phyloP scores from a whole-genome alignment of 2,113 vertebrate genomes.

The Pedionomus torquatus region DNA sequence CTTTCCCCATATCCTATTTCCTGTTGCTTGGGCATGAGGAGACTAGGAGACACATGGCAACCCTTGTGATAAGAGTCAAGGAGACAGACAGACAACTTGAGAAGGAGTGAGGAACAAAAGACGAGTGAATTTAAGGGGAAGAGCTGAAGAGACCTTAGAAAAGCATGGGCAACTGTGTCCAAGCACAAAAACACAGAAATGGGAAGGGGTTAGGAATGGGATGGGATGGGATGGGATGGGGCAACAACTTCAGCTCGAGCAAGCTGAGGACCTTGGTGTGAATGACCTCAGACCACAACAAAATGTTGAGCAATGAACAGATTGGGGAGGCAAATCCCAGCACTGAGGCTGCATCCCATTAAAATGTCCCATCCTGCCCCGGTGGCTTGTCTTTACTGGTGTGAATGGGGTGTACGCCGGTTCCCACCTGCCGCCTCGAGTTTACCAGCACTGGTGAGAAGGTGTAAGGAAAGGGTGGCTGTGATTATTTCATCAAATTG shows the following conservation, averaged over 20 bases:
- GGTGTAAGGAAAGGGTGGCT: neutral
- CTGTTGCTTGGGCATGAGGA: neutral
- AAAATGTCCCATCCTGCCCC: neutral
- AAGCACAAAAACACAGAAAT: neutral
- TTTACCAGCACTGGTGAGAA: neutral
- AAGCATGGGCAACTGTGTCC: neutral
- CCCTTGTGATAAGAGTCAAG: neutral
- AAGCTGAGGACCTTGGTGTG: neutral
- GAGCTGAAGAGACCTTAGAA: neutral
- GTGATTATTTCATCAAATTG: neutral
- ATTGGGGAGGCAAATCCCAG: neutral
- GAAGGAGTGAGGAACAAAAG: neutral
- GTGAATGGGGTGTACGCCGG: too few species aligned
- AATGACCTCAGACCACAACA: neutral
- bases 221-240: neutral
- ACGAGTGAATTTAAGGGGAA: neutral
- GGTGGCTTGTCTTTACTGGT: neutral
- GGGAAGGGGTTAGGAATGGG: neutral
- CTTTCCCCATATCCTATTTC: neutral
- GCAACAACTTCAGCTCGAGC: neutral
- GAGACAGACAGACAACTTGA: neutral
- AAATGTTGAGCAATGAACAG: accelerated
- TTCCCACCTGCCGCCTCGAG: neutral
- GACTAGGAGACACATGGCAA: neutral
- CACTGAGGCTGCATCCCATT: neutral